Conservation (phyloP, 2,797 vertebrate genomes). For the Aulostomus chinensis region DNA sequence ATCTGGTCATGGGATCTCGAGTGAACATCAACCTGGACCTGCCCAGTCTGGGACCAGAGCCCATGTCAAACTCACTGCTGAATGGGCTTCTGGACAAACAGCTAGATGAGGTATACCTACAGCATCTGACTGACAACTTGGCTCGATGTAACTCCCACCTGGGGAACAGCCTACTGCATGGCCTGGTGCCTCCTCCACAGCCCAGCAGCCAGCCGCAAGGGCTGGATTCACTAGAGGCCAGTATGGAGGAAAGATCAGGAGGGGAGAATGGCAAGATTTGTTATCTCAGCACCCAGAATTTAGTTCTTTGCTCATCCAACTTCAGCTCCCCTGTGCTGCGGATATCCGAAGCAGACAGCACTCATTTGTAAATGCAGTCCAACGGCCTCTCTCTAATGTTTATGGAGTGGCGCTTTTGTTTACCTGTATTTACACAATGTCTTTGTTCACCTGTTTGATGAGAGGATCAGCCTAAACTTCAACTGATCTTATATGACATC, state of each 20-base stretch:
- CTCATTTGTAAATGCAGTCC: slow-evolving; percentile 6
- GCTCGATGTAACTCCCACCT: slow-evolving; percentile 74
- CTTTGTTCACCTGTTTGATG: slow-evolving; percentile 35
- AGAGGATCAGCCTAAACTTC: slow-evolving; percentile 4
- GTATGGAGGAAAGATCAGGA: slow-evolving; percentile 33
- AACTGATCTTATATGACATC: slow-evolving; percentile 50
- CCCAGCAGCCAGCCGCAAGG: slow-evolving; percentile 28
- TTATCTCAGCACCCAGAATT: slow-evolving; percentile 54
- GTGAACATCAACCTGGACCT: slow-evolving; percentile 49
- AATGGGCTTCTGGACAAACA: slow-evolving; percentile 88
- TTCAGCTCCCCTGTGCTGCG: slow-evolving; percentile 77
- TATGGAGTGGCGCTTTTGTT: too few relatives aligned
- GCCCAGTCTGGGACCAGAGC: slow-evolving; percentile 63
- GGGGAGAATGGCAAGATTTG: slow-evolving; percentile 28
- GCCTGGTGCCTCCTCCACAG: slow-evolving; percentile 65
- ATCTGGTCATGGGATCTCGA: slow-evolving; percentile 63
- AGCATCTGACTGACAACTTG: slow-evolving; percentile 88
- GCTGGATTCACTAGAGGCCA: slow-evolving; percentile 48
- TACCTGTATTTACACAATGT: slow-evolving; percentile 5
- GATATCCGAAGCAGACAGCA: slow-evolving; percentile 65
- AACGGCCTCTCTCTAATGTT: too few relatives aligned
- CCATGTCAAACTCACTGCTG: slow-evolving; percentile 86
- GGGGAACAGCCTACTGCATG: slow-evolving; percentile 70
- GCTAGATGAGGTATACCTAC: slow-evolving; percentile 87
- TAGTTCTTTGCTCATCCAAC: slow-evolving; percentile 60